Evolutionary conservation across 1,140 invertebrate genomes (phyloP).

Genomic region (Agrypnia vestita): DNA sequence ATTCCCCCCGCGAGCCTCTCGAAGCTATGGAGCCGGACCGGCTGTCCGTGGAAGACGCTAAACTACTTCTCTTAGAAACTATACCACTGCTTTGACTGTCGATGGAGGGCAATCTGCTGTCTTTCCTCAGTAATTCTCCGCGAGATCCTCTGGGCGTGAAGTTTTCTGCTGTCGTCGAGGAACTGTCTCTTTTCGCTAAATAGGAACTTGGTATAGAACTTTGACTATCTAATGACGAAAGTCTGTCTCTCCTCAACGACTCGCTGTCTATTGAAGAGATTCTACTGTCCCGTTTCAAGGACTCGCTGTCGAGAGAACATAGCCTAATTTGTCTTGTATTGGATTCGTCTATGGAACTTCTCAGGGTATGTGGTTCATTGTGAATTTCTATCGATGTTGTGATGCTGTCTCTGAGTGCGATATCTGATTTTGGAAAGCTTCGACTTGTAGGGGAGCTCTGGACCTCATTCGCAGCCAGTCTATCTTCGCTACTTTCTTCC

Average conservation of each 20-base stretch:
- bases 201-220: conserved; percentile 44
- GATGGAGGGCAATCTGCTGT: conserved; percentile 33
- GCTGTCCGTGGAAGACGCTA: conserved; percentile 13
- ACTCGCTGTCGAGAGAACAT: conserved; percentile 23
- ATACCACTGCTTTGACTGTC: conserved; percentile 39
- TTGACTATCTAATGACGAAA: conserved; percentile 51
- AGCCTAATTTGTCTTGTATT: background rate
- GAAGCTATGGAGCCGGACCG: conserved; percentile 16
- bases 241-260: conserved; percentile 30
- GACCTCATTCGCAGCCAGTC: conserved; percentile 10
- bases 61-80: conserved; percentile 30
- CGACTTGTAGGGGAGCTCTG: background rate
- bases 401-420: background rate
- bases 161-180: conserved; percentile 23
- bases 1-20: conserved; percentile 36
- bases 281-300: conserved; percentile 27
- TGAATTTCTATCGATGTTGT: conserved; percentile 22
- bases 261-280: conserved; percentile 46
- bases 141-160: conserved; percentile 41
- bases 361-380: background rate
- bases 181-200: conserved; percentile 35
- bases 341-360: conserved; percentile 6
- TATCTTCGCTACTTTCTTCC: conserved; percentile 26
- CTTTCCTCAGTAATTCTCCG: conserved; percentile 43
- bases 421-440: conserved; percentile 14